phyloP scores from a whole-genome alignment of 2,888 invertebrate species.

The Pollenia labialis region DNA sequence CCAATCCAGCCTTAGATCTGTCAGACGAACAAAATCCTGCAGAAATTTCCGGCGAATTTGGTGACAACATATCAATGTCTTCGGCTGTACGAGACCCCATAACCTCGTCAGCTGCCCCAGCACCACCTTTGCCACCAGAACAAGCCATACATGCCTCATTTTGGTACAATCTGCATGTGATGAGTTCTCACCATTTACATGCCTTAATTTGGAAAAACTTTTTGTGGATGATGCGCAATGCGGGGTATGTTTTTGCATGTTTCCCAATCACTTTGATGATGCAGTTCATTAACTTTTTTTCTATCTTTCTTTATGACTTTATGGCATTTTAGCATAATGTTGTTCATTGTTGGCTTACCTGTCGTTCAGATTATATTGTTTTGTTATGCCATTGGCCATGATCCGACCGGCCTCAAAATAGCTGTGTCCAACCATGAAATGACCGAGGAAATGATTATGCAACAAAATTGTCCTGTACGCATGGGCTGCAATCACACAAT shows the following conservation, averaged over 20 bases:
- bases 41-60: conserved; percentile 94
- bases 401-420: conserved; percentile 90
- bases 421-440: conserved; percentile 93
- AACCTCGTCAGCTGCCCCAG: conserved; percentile 85
- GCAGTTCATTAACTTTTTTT: conserved; percentile 12
- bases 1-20: conserved; percentile 88
- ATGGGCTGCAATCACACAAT: conserved; percentile 87
- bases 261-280: neutral
- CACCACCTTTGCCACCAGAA: conserved; percentile 89
- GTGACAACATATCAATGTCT: conserved; percentile 92
- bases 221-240: conserved; percentile 93
- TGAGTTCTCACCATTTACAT: conserved; percentile 90
- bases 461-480: conserved; percentile 85
- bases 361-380: conserved; percentile 94
- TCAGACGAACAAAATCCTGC: conserved; percentile 88
- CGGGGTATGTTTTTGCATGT: conserved; percentile 86
- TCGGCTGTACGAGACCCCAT: conserved; percentile 89
- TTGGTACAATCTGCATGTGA: conserved; percentile 87
- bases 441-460: conserved; percentile 84
- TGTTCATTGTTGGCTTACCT: conserved; percentile 94
- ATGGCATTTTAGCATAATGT: conserved; percentile 87
- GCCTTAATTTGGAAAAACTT: conserved; percentile 95
- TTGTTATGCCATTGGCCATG: conserved; percentile 94
- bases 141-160: conserved; percentile 86
- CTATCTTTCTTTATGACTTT: neutral